phyloP scores from a whole-genome alignment of 2,113 vertebrate genomes.

The Cisticola juncidis region DNA sequence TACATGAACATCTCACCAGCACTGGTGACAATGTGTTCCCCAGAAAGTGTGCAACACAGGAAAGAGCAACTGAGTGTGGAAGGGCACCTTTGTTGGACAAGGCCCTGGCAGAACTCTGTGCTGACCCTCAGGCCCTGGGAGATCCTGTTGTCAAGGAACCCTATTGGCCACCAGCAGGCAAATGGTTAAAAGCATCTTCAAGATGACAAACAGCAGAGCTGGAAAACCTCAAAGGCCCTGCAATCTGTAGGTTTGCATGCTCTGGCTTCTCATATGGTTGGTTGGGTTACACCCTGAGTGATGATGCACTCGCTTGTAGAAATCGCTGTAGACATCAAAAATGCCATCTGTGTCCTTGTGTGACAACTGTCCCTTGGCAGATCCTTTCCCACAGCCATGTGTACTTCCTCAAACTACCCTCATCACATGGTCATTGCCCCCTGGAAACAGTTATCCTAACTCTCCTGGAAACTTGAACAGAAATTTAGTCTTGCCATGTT shows the following conservation, averaged over 20 bases:
- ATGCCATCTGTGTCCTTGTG: background rate
- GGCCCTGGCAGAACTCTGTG: background rate
- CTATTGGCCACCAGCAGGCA: background rate
- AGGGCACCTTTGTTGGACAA: background rate
- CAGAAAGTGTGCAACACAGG: background rate
- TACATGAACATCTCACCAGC: background rate
- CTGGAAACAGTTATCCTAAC: background rate
- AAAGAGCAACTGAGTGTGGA: background rate
- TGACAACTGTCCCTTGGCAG: slow-evolving; percentile 7
- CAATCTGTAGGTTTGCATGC: background rate
- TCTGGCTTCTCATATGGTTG: background rate
- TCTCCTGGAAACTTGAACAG: background rate
- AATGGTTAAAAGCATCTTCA: background rate
- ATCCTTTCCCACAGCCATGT: background rate
- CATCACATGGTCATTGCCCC: background rate
- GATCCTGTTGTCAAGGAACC: background rate
- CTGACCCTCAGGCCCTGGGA: background rate
- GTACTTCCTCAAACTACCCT: background rate
- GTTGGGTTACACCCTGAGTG: background rate
- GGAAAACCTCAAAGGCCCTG: background rate
- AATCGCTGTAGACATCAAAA: background rate
- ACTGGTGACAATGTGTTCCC: background rate
- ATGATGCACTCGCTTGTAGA: background rate
- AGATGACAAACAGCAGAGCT: background rate
- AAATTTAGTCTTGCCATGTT: background rate